Evolutionary conservation across 2,888 invertebrate species (phyloP).

Genomic region (Microctonus brassicae): DNA sequence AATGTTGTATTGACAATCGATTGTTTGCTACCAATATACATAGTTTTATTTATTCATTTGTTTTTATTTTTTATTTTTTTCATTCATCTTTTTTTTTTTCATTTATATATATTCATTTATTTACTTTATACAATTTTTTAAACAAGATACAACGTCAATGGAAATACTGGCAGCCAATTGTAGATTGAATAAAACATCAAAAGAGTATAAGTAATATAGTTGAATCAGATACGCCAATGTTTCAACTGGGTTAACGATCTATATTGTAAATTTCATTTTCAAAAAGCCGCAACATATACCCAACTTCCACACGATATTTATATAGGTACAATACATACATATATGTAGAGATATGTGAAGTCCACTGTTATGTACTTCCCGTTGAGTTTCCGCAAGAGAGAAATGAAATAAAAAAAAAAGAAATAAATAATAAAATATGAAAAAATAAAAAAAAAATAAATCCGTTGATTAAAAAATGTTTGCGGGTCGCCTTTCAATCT

Average conservation of each 20-base stretch:
- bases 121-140: too few relatives aligned
- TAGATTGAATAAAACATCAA: background rate
- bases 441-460: background rate
- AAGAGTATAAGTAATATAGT: background rate
- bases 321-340: background rate
- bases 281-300: constrained; percentile 5
- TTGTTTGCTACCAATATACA: background rate
- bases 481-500: constrained; percentile 34
- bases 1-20: background rate
- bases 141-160: background rate
- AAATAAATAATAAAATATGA: background rate
- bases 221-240: background rate
- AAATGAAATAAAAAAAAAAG: background rate
- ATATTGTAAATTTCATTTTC: constrained; percentile 7
- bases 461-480: constrained; percentile 34
- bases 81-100: background rate
- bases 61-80: background rate
- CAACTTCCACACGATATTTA: background rate
- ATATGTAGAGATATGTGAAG: background rate
- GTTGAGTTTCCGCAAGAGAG: background rate
- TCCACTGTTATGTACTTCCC: background rate
- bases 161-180: background rate
- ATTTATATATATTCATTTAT: too few relatives aligned
- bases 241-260: constrained; percentile 2
- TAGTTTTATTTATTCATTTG: background rate